Percentiles rank a stretch among this genome's conserved stretches.
phyloP scores from a whole-genome alignment of 2,888 invertebrate species.

The Eudemis profundana region DNA sequence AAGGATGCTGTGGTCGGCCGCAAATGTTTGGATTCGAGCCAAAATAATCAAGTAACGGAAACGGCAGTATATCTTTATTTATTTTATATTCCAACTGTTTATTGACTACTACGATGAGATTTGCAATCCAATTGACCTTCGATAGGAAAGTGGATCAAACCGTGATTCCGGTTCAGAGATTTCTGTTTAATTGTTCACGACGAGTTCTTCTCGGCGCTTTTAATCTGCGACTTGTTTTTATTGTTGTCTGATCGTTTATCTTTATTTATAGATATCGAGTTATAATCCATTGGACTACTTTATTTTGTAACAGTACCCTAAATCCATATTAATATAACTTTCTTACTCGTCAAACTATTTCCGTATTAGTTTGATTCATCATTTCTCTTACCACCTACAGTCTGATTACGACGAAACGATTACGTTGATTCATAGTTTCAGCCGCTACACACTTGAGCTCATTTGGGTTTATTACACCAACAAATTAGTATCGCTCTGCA shows the following conservation, averaged over 20 bases:
- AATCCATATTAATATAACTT: background rate
- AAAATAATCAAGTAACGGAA: slow-evolving; percentile 76
- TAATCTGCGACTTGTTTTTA: slow-evolving; percentile 16
- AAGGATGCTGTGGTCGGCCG: slow-evolving; percentile 59
- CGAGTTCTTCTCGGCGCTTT: slow-evolving; percentile 11
- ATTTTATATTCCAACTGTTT: slow-evolving; percentile 63
- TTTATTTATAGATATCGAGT: background rate
- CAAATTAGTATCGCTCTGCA: slow-evolving; percentile 15
- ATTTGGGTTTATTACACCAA: slow-evolving; percentile 13
- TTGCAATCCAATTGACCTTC: slow-evolving; percentile 67
- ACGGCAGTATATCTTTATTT: slow-evolving; percentile 65
- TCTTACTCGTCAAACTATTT: background rate
- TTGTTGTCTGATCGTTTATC: slow-evolving; percentile 5
- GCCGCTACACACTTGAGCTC: slow-evolving; percentile 8
- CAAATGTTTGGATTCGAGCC: slow-evolving; percentile 71
- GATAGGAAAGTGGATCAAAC: slow-evolving; percentile 54
- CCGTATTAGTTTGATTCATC: slow-evolving; percentile 17
- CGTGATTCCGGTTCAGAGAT: slow-evolving; percentile 46
- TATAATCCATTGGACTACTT: background rate
- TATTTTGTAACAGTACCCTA: background rate
- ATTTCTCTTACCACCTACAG: slow-evolving; percentile 18
- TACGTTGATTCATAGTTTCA: slow-evolving; percentile 17
- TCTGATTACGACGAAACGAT: slow-evolving; percentile 22
- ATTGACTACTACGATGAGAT: slow-evolving; percentile 63
- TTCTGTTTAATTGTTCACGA: slow-evolving; percentile 38